Base-by-base conservation (phyloP, 2,113 vertebrate species). In the Cairina moschata region DNA sequence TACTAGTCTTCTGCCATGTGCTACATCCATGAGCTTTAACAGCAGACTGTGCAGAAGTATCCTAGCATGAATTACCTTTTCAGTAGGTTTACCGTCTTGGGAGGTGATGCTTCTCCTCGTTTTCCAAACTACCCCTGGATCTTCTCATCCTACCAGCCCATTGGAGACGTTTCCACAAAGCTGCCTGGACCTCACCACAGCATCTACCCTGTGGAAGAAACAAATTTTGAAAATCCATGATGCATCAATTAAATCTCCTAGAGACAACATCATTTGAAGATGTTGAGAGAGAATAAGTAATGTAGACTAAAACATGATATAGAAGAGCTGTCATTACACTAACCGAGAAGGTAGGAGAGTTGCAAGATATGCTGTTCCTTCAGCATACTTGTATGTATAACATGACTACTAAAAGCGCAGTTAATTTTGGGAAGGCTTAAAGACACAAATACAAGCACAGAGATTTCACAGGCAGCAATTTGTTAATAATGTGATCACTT, bases 61-160 rank as follows among this genome's bases (percentile, higher is more conserved):
- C 60, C 83, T 74, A 36, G 7, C 55, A 42, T 1, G 32, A 88
- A 60, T 95, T 96, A 94, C 92, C 93, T 96, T 95, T 86, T 63
- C 8, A 68, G 94, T 12, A 77, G 83, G 17, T 90, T 93, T 95
- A 96, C 76, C 65, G 54, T 90, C 94, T 81, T 3, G 48, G 80
- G 76, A 93, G 42, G 34, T 90, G 91, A 86, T 84, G 83, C 10
- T 84, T 93, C 83, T 95, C 84, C 71, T 91, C 0, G 29, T 72
- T 83, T 88, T 58, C 48, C 93, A 93, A 86, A 92, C 88, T 29
- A 93, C 8, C 60, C 85, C 21, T 81, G 79, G 85, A 93, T 46
- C 68, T 94, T 95, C 90, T 94, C 93, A 95, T 96, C 76, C 76
- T 96, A 91, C 68, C 63, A 93, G 68, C 68, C 83, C 88, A 86